phyloP scores from a whole-genome alignment of 1,140 invertebrate genomes.

The Melanaphis sacchari region DNA sequence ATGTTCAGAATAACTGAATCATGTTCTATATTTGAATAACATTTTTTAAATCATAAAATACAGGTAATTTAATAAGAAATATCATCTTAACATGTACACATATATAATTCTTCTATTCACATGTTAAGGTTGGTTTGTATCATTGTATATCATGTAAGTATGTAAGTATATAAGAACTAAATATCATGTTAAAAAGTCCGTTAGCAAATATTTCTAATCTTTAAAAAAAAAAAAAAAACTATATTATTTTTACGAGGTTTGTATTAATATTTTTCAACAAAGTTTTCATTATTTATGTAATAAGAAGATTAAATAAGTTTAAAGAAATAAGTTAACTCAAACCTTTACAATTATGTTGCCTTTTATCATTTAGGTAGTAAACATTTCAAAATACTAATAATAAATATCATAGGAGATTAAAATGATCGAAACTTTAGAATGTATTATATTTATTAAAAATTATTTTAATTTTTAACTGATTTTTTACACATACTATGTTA shows the following conservation, averaged over 20 bases:
- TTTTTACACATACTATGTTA: not conserved
- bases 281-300: not conserved
- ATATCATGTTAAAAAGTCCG: not conserved
- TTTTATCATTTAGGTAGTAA: not conserved
- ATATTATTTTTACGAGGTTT: not conserved
- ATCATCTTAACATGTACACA: no score
- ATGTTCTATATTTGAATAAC: no score
- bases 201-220: not conserved
- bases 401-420: not conserved
- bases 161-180: not conserved
- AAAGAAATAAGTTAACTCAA: not conserved
- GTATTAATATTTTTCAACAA: not conserved
- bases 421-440: not conserved
- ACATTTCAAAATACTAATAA: not conserved
- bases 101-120: not conserved
- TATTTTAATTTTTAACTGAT: not conserved
- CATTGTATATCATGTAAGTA: not conserved
- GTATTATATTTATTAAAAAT: not conserved
- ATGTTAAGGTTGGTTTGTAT: not conserved
- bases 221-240: no score
- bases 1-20: not conserved
- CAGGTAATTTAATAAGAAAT: not conserved
- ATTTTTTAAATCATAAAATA: not conserved
- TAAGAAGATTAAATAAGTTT: constrained; percentile 16
- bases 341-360: not conserved